Base-by-base conservation (phyloP, 23 tunicate species). In the Aplidium turbinatum region DNA sequence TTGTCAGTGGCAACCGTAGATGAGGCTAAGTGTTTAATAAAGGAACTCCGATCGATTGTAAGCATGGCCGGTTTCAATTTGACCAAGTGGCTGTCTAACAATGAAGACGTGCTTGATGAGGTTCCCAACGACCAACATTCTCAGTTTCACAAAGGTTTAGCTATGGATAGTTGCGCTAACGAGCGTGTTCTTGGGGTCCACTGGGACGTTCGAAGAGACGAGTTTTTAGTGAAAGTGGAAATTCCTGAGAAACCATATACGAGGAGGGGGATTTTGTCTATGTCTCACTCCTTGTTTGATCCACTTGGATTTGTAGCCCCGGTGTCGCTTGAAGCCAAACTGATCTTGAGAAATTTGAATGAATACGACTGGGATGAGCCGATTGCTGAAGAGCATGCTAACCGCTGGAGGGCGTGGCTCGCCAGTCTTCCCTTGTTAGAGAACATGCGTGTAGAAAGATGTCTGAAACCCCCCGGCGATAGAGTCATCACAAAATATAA, bases 301-400 rank as follows among this genome's bases (percentile, higher is more conserved):
- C 78, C 78, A 4, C 40, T 76, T 7, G 70, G 69, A 13, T 58
- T 76, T 58, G 55, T 76, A 5, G 22, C 62, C 13, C 83, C 74
- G 19, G 73, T 63, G 34, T 29, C 48, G 3, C 55, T 76, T 22
- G n/a, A 31, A 13, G 57, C 38, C 3, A 76, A 76, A 60, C 19
- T 34, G 70, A 47, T 76, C 0, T 22, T 62, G 38, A 60, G 65
- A 29, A 31, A 22, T 2, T 47, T 78, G 62, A 24, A 42, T 31
- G 30, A 47, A 1, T 38, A 22, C 21, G 31, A 46, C 2, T 78
- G 75, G 75, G 83, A 65, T 35, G 61, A 64, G 20, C 50, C 35
- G 4, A 65, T 65, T 35, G 4, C 51, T 3, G 71, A 64, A 31
- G 16, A 34, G 6, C 24, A 25, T 33, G 28, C 71, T 23, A 6